Evolutionary conservation across 2,888 invertebrate genomes (phyloP), one percentile per base, ranked within the genome.

Genomic region (Drosophila yooni): DNA sequence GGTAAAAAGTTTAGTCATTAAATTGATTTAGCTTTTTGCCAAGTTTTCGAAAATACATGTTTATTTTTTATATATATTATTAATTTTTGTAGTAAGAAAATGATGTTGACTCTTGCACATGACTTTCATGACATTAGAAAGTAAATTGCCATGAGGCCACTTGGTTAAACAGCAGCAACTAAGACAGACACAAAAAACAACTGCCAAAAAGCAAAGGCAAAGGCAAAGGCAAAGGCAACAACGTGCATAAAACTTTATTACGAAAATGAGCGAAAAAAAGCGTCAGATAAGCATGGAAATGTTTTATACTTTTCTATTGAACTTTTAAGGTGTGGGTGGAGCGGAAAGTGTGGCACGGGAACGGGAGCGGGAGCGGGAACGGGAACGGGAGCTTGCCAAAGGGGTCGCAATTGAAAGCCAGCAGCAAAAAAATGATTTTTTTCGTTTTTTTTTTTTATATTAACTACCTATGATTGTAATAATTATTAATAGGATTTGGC

Each of bases 111-210:
- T 46, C 46, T 86, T 87, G 82, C 87, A 86, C 89, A 86, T 89
- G 85, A 86, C 85, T 89, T 88, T 88, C 80, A 60, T 90, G 87
- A 86, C 90, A 87, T 87, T 87, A 87, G 87, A 87, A 87, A 87
- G 87, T 87, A 87, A 87, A 87, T 87, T 87, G 90, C 87, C 84
- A 86, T 83, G 67, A 90, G 87, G 87, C 87, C 89, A 87, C 80
- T 87, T 87, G 87, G 87, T 90, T 90, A 87, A 90, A 74, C 81
- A 62, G 70, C 81, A 69, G 70, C 80, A 83, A 50, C 88, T 75
- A 59, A 69, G 72, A 63, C 69, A 64, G 43, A 48, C 56, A 68
- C 69, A 62, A 50, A 51, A 59, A 36, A 2, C 15, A 54, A 54
- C 34, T 29, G 38, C n/a, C 54, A 6, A 27, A 52, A n/a, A 52